Base-by-base conservation (phyloP, 2,888 invertebrate species). In the Agrochola litura region DNA sequence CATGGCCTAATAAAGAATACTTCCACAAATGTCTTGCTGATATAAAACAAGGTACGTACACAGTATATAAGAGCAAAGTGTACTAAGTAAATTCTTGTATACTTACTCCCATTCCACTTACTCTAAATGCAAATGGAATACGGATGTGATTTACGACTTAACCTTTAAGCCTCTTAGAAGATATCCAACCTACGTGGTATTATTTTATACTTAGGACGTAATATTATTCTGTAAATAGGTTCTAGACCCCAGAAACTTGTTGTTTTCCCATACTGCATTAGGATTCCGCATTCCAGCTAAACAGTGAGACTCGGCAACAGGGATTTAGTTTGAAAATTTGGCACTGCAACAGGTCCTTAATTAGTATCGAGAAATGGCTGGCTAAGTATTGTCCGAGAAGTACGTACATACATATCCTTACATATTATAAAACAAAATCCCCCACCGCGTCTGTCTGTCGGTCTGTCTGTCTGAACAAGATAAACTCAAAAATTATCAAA, bases 101-200 rank as follows among this genome's bases (percentile, higher is more conserved):
- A 52, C 73, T 79, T 58, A 52, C 73, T 79, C 69, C 58, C 66
- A 70, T 84, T 66, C 61, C 52, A 82, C 46, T 79, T 73, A 73
- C 41, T 37, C n/a, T 79, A 54, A 63, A 84, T 56, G 52, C 41
- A 77, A 81, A 68, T 68, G 71, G 81, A 77, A 77, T 54, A 83
- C 43, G 60, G 61, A 63, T 70, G 58, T 82, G 79, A 82, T 82
- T 70, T 82, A 82, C 58, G 58, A 70, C 60, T 60, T 56, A 65
- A 68, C 64, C 63, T 68, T 66, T 22, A 5, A 66, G 43, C 58
- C 37, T 56, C 37, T 65, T 60, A 64, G 58, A 72, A 72, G 54
- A 83, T 60, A 10, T 14, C 56, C 16, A 66, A n/a, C 30, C 56
- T 73, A 37, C 9, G n/a, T 41, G 14, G 49, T 81, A 56, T 61